Conservation (phyloP, 2,797 vertebrate genomes). For the Lycodopsis pacificus region DNA sequence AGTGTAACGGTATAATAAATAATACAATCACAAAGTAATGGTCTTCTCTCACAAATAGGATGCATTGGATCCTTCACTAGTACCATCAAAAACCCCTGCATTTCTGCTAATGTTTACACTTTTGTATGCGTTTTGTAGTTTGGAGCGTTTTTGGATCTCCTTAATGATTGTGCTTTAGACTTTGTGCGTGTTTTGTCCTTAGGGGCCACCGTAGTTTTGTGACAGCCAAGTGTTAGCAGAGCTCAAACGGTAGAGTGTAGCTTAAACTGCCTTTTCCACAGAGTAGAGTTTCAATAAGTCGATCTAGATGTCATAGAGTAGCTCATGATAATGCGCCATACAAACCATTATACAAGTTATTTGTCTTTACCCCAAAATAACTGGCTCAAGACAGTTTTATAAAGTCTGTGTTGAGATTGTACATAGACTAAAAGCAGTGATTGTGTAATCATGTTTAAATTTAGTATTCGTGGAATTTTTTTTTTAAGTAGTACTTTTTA, state of each 20-base stretch:
- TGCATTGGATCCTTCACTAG: not conserved
- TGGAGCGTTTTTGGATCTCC: no score
- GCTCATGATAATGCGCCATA: not conserved
- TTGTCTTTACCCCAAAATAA: not conserved
- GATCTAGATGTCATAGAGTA: not conserved
- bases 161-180: no score
- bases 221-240: no score
- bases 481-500: not conserved
- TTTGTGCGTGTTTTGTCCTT: no score
- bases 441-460: not conserved
- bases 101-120: no score
- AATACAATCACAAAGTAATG: not conserved
- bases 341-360: not conserved
- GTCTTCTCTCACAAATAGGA: not conserved
- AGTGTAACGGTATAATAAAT: not conserved
- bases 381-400: not conserved
- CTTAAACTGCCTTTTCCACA: not conserved
- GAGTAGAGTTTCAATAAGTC: not conserved
- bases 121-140: no score
- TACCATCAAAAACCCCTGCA: no score
- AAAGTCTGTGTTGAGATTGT: not conserved
- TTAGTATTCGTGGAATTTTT: no score
- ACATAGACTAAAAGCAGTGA: not conserved
- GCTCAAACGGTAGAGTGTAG: no score
- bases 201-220: no score